Evolutionary conservation across 2,797 vertebrate species (phyloP).

Genomic region (Phataginus tetradactyla): DNA sequence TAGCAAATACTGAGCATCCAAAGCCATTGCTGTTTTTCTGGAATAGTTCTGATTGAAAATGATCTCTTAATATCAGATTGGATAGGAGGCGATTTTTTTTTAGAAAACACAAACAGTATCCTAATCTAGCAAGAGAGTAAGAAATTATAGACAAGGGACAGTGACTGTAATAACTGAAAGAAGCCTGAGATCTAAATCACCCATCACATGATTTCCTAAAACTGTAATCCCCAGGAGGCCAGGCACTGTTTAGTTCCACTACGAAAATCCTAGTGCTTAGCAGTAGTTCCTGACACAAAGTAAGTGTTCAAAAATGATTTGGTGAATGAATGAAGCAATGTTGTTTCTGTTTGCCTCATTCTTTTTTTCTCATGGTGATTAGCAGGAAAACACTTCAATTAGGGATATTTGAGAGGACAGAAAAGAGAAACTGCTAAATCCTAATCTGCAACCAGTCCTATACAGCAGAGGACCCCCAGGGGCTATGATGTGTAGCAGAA

Average conservation of each 20-base stretch:
- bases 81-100: not conserved
- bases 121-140: not conserved
- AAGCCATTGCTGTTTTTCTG: not conserved
- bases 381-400: not conserved
- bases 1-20: not conserved
- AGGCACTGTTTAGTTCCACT: not conserved
- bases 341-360: not conserved
- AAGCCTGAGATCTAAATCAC: not conserved
- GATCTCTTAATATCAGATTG: not conserved
- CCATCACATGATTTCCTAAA: not conserved
- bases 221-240: not conserved
- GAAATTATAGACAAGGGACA: not conserved
- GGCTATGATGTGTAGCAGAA: not conserved
- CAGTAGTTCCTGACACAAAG: not conserved
- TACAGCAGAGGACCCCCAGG: not conserved
- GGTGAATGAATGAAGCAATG: not conserved
- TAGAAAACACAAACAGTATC: not conserved
- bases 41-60: not conserved
- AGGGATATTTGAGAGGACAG: not conserved
- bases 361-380: constrained; percentile 9
- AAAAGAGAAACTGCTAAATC: not conserved
- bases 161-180: not conserved
- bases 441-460: not conserved
- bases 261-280: not conserved
- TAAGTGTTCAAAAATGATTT: not conserved